These are phyloP conservation scores for Potamilus streckersoni DNA, from an alignment of 1,140 invertebrate species.

Conservation along the genomic window DNA sequence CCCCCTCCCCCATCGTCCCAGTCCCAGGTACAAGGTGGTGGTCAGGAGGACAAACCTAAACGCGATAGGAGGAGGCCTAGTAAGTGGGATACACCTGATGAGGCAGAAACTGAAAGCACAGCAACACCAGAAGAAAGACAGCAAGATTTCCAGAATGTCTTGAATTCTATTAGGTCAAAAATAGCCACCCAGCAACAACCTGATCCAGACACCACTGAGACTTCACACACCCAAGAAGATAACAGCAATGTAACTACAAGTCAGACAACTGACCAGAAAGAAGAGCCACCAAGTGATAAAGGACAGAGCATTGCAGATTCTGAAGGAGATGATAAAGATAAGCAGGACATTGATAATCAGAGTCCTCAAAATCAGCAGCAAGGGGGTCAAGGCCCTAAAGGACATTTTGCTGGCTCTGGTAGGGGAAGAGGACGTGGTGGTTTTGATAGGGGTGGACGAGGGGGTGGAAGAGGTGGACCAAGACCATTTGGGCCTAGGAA, in stretches of 20 bases:
- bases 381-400: not conserved
- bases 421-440: conserved; percentile 14
- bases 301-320: no score
- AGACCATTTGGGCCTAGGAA: conserved; percentile 27
- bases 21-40: conserved; percentile 19
- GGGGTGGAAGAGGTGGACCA: conserved; percentile 4
- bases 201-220: not conserved
- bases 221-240: conserved; percentile 3
- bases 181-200: conserved; percentile 30
- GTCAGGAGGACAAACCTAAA: conserved; percentile 29
- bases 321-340: not conserved
- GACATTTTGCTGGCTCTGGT: not conserved
- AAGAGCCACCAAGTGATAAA: conserved; percentile 2
- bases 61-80: conserved; percentile 43
- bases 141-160: conserved; percentile 30
- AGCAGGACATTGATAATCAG: conserved; percentile 1
- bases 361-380: conserved; percentile 1
- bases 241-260: not conserved
- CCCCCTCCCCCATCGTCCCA: conserved; percentile 5
- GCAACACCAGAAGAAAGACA: conserved; percentile 23
- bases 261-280: not conserved
- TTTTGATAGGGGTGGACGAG: not conserved
- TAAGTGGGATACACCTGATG: conserved; percentile 46
- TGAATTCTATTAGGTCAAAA: conserved; percentile 30
- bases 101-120: conserved; percentile 14